These are phyloP conservation scores for Augiades crinisus DNA, from an alignment of 2,888 invertebrate genomes.

Conservation along the genomic window DNA sequence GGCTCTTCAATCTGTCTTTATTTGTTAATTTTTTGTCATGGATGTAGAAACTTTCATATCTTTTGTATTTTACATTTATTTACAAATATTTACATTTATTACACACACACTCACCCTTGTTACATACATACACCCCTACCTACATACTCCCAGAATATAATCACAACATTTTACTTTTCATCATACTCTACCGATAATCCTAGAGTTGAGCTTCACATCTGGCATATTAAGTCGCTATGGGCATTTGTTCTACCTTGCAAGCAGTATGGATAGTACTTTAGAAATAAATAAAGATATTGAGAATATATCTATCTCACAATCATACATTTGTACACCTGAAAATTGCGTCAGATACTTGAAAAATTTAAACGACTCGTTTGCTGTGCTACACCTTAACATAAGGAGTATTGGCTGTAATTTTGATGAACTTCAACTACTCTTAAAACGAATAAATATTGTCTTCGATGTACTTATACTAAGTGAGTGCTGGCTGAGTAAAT, in stretches of 20 bases:
- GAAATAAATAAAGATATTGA: slow-evolving; percentile 5
- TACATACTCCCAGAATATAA: too few species aligned
- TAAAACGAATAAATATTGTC: background rate
- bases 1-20: too few species aligned
- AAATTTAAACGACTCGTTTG: background rate
- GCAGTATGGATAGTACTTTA: slow-evolving; percentile 10
- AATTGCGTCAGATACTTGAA: background rate
- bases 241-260: too few species aligned
- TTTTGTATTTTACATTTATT: too few species aligned
- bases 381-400: slow-evolving; percentile 3
- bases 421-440: background rate
- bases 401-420: slow-evolving; percentile 12
- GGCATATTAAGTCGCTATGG: too few species aligned
- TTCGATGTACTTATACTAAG: slow-evolving; percentile 6
- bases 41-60: too few species aligned
- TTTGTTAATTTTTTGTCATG: too few species aligned
- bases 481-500: slow-evolving; percentile 13
- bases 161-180: too few species aligned
- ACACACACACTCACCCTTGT: background rate
- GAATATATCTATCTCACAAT: background rate
- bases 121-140: too few species aligned
- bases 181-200: too few species aligned
- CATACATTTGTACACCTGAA: background rate
- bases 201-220: too few species aligned
- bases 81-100: background rate